These are phyloP conservation scores for Cephalopterus ornatus DNA, from an alignment of 2,113 vertebrate genomes.

Conservation along the genomic window DNA sequence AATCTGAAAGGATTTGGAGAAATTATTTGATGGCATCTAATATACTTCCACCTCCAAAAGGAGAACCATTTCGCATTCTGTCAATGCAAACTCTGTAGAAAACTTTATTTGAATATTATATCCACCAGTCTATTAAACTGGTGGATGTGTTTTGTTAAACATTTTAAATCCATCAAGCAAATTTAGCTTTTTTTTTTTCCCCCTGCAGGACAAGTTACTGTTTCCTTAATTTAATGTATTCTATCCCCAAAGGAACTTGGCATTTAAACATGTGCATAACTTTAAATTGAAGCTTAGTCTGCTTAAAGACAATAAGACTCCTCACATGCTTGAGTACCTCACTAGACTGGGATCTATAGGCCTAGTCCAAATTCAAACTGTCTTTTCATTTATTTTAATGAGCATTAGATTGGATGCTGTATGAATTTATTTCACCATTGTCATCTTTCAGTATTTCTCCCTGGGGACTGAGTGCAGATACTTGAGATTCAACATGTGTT, in stretches of 20 bases:
- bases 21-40: neutral
- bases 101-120: neutral
- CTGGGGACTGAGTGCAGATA: neutral
- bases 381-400: conserved; percentile 30
- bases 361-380: neutral
- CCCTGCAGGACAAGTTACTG: neutral
- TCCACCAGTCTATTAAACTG: neutral
- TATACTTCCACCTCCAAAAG: neutral
- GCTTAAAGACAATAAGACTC: neutral
- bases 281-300: neutral
- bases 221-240: neutral
- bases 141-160: neutral
- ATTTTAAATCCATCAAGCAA: neutral
- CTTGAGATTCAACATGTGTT: conserved; percentile 15
- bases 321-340: neutral
- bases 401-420: neutral
- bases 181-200: neutral
- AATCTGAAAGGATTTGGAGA: neutral
- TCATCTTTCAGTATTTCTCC: neutral
- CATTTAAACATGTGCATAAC: neutral
- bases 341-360: neutral
- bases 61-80: neutral
- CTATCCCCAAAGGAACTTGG: neutral
- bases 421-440: conserved; percentile 5
- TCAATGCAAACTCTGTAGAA: neutral